Percentiles rank a stretch among this genome's conserved stretches.
Conservation (phyloP, 2,888 invertebrate species). For the Tridacna gigas region DNA sequence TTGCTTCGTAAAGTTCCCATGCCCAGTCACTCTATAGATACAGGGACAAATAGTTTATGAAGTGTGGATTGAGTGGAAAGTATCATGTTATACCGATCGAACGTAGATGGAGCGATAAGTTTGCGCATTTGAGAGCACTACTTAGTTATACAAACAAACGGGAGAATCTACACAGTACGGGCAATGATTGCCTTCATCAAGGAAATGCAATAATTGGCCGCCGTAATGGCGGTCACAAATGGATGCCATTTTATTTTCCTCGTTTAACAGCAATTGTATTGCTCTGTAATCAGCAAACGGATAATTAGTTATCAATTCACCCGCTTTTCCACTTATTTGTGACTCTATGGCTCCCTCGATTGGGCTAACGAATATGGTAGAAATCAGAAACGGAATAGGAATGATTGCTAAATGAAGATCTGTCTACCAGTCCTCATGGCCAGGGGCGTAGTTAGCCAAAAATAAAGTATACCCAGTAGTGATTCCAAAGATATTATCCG, state of each 20-base stretch:
- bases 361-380: too few relatives aligned
- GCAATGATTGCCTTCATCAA: constrained; percentile 24
- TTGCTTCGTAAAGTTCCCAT: too few relatives aligned
- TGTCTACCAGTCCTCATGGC: too few relatives aligned
- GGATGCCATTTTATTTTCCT: constrained; percentile 15
- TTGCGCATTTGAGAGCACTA: constrained; percentile 34
- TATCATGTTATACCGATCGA: constrained; percentile 2
- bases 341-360: too few relatives aligned
- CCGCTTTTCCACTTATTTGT: too few relatives aligned
- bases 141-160: constrained; percentile 46
- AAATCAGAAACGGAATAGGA: too few relatives aligned
- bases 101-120: constrained; percentile 22
- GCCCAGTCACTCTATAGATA: too few relatives aligned
- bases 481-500: too few relatives aligned
- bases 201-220: constrained; percentile 8
- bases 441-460: too few relatives aligned
- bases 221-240: constrained; percentile 5
- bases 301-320: neutral
- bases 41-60: too few relatives aligned
- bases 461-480: too few relatives aligned
- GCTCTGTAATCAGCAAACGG: neutral
- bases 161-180: constrained; percentile 1
- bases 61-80: neutral
- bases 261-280: constrained; percentile 12
- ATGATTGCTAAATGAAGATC: too few relatives aligned